Evolutionary conservation across 2,888 invertebrate species (phyloP), one percentile per base, ranked within the genome.

Genomic region (Gortyna flavago): DNA sequence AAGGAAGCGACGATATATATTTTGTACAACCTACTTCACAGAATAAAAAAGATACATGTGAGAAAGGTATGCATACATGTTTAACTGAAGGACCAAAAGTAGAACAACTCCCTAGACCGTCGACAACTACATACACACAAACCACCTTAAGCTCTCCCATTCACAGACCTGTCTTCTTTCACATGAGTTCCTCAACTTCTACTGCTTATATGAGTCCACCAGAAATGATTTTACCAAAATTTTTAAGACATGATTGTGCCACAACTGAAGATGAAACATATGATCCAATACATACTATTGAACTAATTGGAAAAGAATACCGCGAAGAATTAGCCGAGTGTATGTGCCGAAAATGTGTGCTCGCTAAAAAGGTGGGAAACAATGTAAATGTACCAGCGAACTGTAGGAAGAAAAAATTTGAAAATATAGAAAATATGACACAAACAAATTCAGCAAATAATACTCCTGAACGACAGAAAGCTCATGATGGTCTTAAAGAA

Each of bases 131-230:
- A 0, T 95, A 91, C 78, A 96, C 96, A 18, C 96, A 96, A 88
- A 96, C 96, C 16, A 91, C 92, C 6, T 87, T 91, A 29, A 92
- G 88, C 77, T 94, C 96, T 11, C 94, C 95, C 3, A 87, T 85
- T 65, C 89, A 91, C 59, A 92, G 93, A 85, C 96, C 96, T 8
- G 87, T 92, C 11, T 93, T 93, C 81, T 89, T 94, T 80, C 96
- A 95, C 75, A 95, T 96, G 94, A 96, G 96, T 86, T 96, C 97
- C 25, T 96, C 97, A 3, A 96, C 96, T 25, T 97, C 97, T 5
- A 97, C 97, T 18, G 94, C 96, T 0, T 97, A 97, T 81, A 94
- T 97, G 96, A 97, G 97, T 82, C 97, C 97, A 11, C 97, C 97
- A 62, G 97, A 97, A 80, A 88, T 94, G 81, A 92, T 97, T 21